Evolutionary conservation across 2,888 invertebrate species (phyloP), one percentile per base, ranked within the genome.

Genomic region (Homarus gammarus): DNA sequence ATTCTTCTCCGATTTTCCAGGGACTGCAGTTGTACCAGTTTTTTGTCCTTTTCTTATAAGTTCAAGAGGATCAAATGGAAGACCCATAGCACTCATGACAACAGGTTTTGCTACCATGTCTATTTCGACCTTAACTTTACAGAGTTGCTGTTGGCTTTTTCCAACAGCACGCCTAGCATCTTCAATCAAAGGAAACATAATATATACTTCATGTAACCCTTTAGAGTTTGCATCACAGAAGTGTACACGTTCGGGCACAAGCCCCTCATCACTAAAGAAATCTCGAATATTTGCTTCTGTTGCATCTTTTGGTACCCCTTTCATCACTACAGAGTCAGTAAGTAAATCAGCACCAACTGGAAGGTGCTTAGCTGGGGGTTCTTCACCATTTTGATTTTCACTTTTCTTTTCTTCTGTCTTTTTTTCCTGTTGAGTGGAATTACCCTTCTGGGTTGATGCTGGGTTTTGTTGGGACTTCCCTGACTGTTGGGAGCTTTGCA

Each of bases 321-420:
- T 96, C 93, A 97, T 95, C 15, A 96, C 95, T 6, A 97, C 95
- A 92, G 96, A 97, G 93, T 96, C 96, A 0, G 95, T 92, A 36
- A 91, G 56, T 31, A 91, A 72, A 72, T 91, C 91, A n/a, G 73
- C 85, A 27, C 79, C 61, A n/a, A 56, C 8, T n/a, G 89, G 75
- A n/a, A 31, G 27, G 51, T 73, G 31, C 51, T 84, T 84, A 31
- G 18, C 18, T 18, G 27, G 36, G 33, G 64, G 22, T 31, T 79
- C 75, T 0, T 83, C 79, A 27, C 81, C 90, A 18, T 51, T 83
- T n/a, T 27, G 10, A 27, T 77, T 82, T 8, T 82, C 82, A 6
- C 51, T 33, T 56, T 81, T 70, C 27, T 90, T 90, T 27, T 85
- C 64, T 33, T 31, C 73, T 6, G 38, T 10, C 36, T 83, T 70